Evolutionary conservation across 2,888 invertebrate species (phyloP).

Genomic region (Dynastes maya): DNA sequence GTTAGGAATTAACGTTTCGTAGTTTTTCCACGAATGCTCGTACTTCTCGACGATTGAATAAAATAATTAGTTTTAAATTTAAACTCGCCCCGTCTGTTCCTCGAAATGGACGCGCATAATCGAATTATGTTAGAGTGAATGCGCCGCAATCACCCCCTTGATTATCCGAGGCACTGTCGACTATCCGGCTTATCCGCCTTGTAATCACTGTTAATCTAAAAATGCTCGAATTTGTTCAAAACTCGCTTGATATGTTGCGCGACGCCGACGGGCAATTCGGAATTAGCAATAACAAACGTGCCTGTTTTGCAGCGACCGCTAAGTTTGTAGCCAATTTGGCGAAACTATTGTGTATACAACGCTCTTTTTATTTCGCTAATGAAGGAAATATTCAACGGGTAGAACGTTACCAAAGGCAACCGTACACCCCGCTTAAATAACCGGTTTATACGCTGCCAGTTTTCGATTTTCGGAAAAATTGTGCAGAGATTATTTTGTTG

Average conservation of each 20-base stretch:
- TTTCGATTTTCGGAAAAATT: too few relatives aligned
- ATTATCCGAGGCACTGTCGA: conserved; percentile 24
- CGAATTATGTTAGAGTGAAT: conserved; percentile 42
- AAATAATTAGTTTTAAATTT: conserved; percentile 42
- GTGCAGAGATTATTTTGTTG: too few relatives aligned
- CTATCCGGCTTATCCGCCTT: conserved; percentile 43
- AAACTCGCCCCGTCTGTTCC: conserved; percentile 28
- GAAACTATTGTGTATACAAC: conserved; percentile 23
- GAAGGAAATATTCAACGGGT: not conserved
- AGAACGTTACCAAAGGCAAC: too few relatives aligned
- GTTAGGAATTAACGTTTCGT: conserved; percentile 30
- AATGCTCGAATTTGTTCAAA: conserved; percentile 16
- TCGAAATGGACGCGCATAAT: conserved; percentile 38
- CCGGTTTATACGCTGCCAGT: too few relatives aligned
- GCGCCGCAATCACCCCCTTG: conserved; percentile 39
- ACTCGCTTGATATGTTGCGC: not conserved
- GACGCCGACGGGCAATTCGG: not conserved
- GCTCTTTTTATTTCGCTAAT: not conserved
- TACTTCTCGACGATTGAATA: conserved; percentile 28
- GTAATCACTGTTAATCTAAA: conserved; percentile 46
- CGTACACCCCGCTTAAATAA: too few relatives aligned
- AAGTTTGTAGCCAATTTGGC: conserved; percentile 22
- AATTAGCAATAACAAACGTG: conserved; percentile 30
- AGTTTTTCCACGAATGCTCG: conserved; percentile 12
- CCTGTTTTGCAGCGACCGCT: conserved; percentile 1